Base-by-base conservation (phyloP, 2,113 vertebrate genomes). In the Charadrius vociferus region DNA sequence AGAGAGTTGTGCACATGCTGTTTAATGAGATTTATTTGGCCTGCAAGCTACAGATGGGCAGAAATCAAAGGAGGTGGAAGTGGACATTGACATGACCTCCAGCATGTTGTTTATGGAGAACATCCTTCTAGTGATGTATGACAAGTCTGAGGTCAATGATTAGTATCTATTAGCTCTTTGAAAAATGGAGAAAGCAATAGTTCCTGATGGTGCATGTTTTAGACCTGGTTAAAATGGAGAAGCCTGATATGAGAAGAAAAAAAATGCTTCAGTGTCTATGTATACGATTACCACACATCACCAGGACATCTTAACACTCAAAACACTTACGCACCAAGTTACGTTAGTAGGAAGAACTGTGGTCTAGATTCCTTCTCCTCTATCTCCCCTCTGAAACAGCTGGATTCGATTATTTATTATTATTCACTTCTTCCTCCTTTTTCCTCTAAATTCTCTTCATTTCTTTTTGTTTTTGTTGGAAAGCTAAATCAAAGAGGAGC, bases 11-110 rank as follows among this genome's bases (percentile, higher is more conserved):
- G 94, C 95, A 95, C 96, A 95, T 96, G 96, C 97, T 97, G 96
- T 97, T 96, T 97, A 97, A 97, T 9, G 71, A 97, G 94, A 95
- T 97, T 97, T 97, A 97, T 97, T 97, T 95, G 97, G 95, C 94
- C 96, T 96, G 94, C 89, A 71, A 97, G 95, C 95, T 96, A 93
- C 94, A 97, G 94, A 97, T 94, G 96, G 94, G 96, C 95, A 97
- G 96, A 97, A 97, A 97, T 97, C 93, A 97, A 97, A 96, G 97
- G 95, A 97, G 94, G 96, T 97, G 94, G 96, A 96, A 97, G 96
- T 97, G 96, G 96, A 97, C 97, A 97, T 93, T 96, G 95, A 95
- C 95, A 95, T 93, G 94, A 95, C 95, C 91, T 97, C 91, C 96
- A 97, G 96, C 89, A 66, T 95, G 95, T 91, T 96, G 96, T 95